phyloP scores from a whole-genome alignment of 2,888 invertebrate genomes.

The Isotomurus palustris region DNA sequence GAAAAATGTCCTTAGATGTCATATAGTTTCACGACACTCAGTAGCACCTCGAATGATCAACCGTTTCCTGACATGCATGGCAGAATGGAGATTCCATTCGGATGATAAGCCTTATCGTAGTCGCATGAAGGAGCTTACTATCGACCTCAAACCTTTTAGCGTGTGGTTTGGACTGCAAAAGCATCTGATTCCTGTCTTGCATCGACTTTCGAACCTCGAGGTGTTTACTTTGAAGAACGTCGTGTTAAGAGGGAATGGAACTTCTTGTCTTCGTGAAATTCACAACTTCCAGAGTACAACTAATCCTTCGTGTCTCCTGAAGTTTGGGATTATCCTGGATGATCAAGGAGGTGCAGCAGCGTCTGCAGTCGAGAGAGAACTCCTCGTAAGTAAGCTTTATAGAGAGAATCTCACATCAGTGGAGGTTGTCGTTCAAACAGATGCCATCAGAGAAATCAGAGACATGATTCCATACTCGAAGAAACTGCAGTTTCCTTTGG shows the following conservation, averaged over 20 bases:
- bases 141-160: conserved; percentile 8
- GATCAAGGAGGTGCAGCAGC: conserved; percentile 18
- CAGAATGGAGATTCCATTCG: conserved; percentile 4
- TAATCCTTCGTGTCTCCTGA: conserved; percentile 5
- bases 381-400: conserved; percentile 6
- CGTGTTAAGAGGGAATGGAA: conserved; percentile 15
- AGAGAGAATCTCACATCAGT: conserved; percentile 10
- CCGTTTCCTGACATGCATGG: conserved; percentile 7
- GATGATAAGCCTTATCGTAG: not conserved
- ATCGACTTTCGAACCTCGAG: conserved; percentile 9
- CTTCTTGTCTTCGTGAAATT: conserved; percentile 7
- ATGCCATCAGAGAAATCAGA: conserved; percentile 9
- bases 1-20: conserved; percentile 3
- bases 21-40: conserved; percentile 1
- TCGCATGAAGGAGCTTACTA: conserved; percentile 4
- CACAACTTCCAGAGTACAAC: not conserved
- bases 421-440: conserved; percentile 15
- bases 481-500: not conserved
- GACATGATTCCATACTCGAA: conserved; percentile 17
- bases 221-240: conserved; percentile 12
- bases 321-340: conserved; percentile 17
- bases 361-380: not conserved
- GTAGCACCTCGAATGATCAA: conserved; percentile 10
- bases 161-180: conserved; percentile 3
- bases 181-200: conserved; percentile 20